Evolutionary conservation across 2,113 vertebrate species (phyloP), one percentile per base, ranked within the genome.

Genomic region (Bettongia penicillata): DNA sequence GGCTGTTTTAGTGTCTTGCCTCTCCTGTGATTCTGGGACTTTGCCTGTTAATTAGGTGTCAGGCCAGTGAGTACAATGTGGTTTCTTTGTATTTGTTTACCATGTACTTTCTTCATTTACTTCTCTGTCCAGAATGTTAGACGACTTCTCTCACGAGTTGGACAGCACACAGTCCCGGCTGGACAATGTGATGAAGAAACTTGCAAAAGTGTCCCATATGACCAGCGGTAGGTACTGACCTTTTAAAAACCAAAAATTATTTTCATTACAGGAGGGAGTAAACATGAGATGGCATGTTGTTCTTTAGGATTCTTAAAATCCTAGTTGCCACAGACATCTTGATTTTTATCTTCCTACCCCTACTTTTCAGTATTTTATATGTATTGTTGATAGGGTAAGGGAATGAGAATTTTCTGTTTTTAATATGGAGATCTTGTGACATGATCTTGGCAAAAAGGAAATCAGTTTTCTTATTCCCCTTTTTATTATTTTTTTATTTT

Each of bases 141-240:
- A 99, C 0, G 99, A 99, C 96, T 99, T 99, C 97, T 98, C 99
- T 53, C 99, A 99, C 0, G 99, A 99, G 95, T 92, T 99, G 97
- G 99, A 99, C 98, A 99, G 98, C 98, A 99, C 99, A 53, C 99
- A 99, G 43, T 99, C 99, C 0, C 99, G 99, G 96, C 98, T 99
- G 77, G 99, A 99, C 98, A 99, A 99, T 0, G 99, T 99, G 94
- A 99, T 99, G 99, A 99, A 99, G 99, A 99, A 99, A 96, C 98
- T 99, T 61, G 99, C 99, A 50, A 99, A 99, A 97, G 99, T 99
- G 51, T 99, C 99, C 95, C 99, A 99, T 98, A 99, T 99, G 99
- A 99, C 99, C 9, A 99, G 99, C 1, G 99, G 99, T 99, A 98
- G 98, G 99, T 99, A 91, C 92, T 96, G 43, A 10, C 31, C 37